These are phyloP conservation scores for Procavia capensis DNA, from an alignment of 2,113 vertebrate genomes.

Conservation along the genomic window DNA sequence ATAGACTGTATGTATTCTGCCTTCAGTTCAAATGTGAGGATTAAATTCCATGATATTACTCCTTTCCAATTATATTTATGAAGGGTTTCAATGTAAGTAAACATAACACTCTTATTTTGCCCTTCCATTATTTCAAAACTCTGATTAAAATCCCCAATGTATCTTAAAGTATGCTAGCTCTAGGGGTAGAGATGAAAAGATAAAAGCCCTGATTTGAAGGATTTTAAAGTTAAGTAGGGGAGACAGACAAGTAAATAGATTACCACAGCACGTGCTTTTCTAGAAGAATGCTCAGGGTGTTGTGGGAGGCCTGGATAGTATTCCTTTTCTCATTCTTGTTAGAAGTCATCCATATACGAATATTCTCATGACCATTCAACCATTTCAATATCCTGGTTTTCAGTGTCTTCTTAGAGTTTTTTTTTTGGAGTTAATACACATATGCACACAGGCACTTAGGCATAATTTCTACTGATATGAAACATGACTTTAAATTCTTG, in stretches of 20 bases:
- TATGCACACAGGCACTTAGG: constrained; percentile 24
- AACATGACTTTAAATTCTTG: constrained; percentile 36
- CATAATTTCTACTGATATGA: constrained; percentile 67
- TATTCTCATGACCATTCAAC: constrained; percentile 36
- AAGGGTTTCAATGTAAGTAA: constrained; percentile 34
- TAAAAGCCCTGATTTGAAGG: constrained; percentile 22
- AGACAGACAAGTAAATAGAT: constrained; percentile 46
- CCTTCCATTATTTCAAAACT: constrained; percentile 47
- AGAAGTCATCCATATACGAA: constrained; percentile 15
- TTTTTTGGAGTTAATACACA: constrained; percentile 60
- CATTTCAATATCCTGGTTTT: constrained; percentile 66
- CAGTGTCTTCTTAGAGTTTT: constrained; percentile 58
- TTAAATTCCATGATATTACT: constrained; percentile 14
- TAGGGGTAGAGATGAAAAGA: not conserved
- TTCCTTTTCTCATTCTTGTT: constrained; percentile 2
- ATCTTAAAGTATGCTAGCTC: not conserved
- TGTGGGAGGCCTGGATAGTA: not conserved
- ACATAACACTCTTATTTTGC: constrained; percentile 7
- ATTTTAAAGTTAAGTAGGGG: constrained; percentile 53
- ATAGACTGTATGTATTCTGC: not conserved
- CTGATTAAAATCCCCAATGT: constrained; percentile 49
- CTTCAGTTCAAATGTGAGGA: not conserved
- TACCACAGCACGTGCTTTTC: not conserved
- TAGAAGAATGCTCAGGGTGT: not conserved
- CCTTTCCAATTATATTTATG: constrained; percentile 42